phyloP scores from a whole-genome alignment of 1,140 invertebrate species.

The Procambarus clarkii region DNA sequence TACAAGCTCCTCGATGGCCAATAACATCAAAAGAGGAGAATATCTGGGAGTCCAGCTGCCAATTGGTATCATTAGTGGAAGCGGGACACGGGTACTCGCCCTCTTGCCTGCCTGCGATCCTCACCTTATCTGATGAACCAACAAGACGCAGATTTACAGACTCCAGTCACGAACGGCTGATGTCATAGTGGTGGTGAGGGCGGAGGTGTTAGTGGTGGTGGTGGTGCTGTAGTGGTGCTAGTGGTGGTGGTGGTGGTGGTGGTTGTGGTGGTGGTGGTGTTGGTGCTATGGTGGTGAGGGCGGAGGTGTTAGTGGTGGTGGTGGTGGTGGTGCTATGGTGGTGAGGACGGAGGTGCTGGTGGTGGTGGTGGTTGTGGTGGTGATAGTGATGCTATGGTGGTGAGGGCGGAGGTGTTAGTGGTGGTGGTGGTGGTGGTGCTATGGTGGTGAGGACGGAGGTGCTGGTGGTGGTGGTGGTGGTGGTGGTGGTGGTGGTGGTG shows the following conservation, averaged over 20 bases:
- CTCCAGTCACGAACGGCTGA: slow-evolving; percentile 8
- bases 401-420: background rate
- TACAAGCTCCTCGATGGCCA: background rate
- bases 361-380: no score
- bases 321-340: no score
- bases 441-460: background rate
- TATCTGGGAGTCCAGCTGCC: background rate
- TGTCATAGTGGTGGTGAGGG: background rate
- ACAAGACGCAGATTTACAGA: slow-evolving; percentile 27
- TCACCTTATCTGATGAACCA: slow-evolving; percentile 18
- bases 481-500: no score
- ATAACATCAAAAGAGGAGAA: slow-evolving; percentile 4
- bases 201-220: background rate
- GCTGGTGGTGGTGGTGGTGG: no score
- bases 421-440: background rate
- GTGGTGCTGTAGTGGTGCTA: background rate
- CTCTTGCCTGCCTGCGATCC: background rate
- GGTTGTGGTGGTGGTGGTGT: background rate
- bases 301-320: background rate
- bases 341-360: no score
- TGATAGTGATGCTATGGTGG: no score
- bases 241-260: background rate
- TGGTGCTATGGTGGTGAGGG: background rate
- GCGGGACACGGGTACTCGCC: background rate
- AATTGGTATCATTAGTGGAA: slow-evolving; percentile 5